phyloP scores from a whole-genome alignment of 1,140 invertebrate species.

The Drosophila bocqueti region DNA sequence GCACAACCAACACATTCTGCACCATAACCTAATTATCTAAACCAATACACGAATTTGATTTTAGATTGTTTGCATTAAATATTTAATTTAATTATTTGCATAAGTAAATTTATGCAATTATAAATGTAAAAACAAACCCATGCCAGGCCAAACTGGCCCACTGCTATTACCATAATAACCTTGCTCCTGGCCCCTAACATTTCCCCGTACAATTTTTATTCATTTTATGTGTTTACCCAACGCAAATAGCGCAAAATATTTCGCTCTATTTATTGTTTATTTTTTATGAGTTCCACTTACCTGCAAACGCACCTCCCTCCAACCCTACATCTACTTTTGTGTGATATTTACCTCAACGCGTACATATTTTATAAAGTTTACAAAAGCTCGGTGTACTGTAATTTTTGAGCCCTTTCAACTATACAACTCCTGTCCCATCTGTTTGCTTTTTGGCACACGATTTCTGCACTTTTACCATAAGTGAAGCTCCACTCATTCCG shows the following conservation, averaged over 20 bases:
- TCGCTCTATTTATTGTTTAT: conserved; percentile 69
- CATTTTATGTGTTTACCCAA: conserved; percentile 38
- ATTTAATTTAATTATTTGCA: conserved; percentile 80
- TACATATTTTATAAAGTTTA: conserved; percentile 79
- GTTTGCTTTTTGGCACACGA: conserved; percentile 67
- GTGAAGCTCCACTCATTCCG: conserved; percentile 27
- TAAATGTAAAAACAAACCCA: conserved; percentile 74
- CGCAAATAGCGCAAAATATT: conserved; percentile 75
- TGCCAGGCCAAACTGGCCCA: conserved; percentile 17
- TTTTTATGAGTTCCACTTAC: conserved; percentile 43
- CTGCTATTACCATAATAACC: conserved; percentile 28
- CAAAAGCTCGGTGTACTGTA: conserved; percentile 68
- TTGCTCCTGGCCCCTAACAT: background rate
- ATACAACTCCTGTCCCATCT: conserved; percentile 33
- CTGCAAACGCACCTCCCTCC: conserved; percentile 15
- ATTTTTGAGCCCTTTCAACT: conserved; percentile 51
- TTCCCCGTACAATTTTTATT: conserved; percentile 13
- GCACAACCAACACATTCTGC: conserved; percentile 28
- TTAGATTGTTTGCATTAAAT: conserved; percentile 73
- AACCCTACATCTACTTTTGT: conserved; percentile 30
- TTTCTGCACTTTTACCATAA: conserved; percentile 72
- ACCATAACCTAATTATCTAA: conserved; percentile 47
- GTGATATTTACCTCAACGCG: conserved; percentile 59
- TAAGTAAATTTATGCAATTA: conserved; percentile 82
- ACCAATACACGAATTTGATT: conserved; percentile 65